Evolutionary conservation across 2,888 invertebrate genomes (phyloP), one percentile per base, ranked within the genome.

Genomic region (Hybos culiciformis): DNA sequence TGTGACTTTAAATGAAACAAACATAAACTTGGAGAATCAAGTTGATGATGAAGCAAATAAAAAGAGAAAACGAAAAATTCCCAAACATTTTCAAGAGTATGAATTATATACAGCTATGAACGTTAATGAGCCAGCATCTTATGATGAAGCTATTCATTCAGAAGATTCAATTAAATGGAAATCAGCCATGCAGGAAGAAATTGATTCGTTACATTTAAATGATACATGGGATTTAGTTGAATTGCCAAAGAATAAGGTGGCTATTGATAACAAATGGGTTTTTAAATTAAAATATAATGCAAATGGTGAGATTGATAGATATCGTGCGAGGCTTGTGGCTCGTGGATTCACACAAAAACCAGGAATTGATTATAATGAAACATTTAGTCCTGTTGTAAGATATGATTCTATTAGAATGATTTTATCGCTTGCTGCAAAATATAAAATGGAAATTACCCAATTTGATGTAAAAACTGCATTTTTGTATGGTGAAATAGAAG

Each of bases 221-320:
- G 21, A 49, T 14, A 49, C 51, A 8, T 51, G 50, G 49, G 24
- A 34, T 23, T 41, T 54, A 15, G 37, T 39, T 14, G 37, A 47
- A 4, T 20, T 49, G 32, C n/a, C n/a, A n/a, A n/a, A n/a, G n/a
- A n/a, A n/a, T n/a, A n/a, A n/a, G n/a, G n/a, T n/a, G n/a, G n/a
- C n/a, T n/a, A n/a, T n/a, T n/a, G 52, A 50, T 8, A 23, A 29
- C 14, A 53, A 51, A 36, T 57, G 56, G 54, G 51, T 55, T 3
- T 54, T 48, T 36, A 54, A 53, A 44, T 37, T 48, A 1, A 58
- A 57, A 44, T 32, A 45, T 24, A 45, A 50, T 23, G 37, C 44
- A 32, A 39, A 49, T 26, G 54, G 53, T 41, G 42, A 46, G n/a
- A 31, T 50, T 7, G 21, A 33, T 2, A 40, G 8, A 17, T 50